A percentile compares a stretch with the other conserved stretches of the same genome.
Conservation (phyloP, 23 tunicate species). For the Botrylloides violaceus region DNA sequence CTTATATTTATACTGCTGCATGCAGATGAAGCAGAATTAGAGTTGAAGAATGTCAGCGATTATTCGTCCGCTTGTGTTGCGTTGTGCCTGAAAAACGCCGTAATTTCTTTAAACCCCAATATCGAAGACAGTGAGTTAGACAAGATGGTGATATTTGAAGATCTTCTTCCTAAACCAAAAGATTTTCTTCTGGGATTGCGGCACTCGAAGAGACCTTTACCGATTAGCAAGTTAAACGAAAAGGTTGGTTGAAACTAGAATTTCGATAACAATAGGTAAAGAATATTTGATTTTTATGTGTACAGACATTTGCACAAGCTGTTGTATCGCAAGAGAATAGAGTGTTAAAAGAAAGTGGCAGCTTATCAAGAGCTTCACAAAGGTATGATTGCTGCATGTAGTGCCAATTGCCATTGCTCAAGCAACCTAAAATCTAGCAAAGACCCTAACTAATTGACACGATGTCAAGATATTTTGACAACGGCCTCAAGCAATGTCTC, state of each 20-base stretch:
- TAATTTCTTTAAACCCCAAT: constrained; percentile 12
- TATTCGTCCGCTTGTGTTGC: constrained; percentile 59
- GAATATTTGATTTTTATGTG: background rate
- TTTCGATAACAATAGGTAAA: background rate
- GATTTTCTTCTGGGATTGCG: constrained; percentile 19
- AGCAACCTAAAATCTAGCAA: too few relatives aligned
- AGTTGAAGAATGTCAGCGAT: constrained; percentile 20
- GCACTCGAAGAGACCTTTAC: constrained; percentile 9
- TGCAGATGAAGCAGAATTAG: constrained; percentile 21
- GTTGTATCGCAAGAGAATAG: constrained; percentile 30
- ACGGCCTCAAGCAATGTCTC: too few relatives aligned
- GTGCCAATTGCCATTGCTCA: too few relatives aligned
- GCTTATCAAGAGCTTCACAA: background rate
- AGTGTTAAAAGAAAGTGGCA: constrained; percentile 14
- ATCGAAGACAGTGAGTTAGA: constrained; percentile 17
- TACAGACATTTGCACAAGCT: constrained; percentile 40
- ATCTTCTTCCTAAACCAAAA: constrained; percentile 11
- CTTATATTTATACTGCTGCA: too few relatives aligned
- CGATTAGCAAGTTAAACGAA: constrained; percentile 16
- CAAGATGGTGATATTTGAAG: constrained; percentile 7
- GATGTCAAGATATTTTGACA: too few relatives aligned
- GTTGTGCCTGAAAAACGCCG: constrained; percentile 31
- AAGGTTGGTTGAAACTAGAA: background rate
- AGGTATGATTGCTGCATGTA: too few relatives aligned
- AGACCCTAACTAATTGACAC: too few relatives aligned